These are phyloP conservation scores for Gymnobelideus leadbeateri DNA, from an alignment of 2,113 vertebrate genomes.

Conservation along the genomic window DNA sequence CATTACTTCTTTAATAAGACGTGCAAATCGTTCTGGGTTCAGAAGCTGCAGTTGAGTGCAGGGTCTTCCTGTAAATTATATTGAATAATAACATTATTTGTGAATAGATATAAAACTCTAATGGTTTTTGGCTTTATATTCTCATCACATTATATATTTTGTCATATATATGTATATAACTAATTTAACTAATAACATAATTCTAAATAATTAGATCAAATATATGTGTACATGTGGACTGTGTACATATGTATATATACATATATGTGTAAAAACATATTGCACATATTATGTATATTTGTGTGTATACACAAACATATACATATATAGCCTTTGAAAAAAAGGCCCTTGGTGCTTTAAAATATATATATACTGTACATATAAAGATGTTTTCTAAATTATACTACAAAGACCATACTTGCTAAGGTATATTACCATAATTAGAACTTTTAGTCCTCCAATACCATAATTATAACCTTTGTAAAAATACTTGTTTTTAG, in stretches of 20 bases:
- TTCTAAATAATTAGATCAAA: neutral
- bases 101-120: slow-evolving; percentile 25
- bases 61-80: slow-evolving; percentile 90
- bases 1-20: slow-evolving; percentile 95
- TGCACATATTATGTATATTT: neutral
- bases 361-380: slow-evolving; percentile 20
- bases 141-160: neutral
- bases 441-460: neutral
- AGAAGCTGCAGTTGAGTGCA: slow-evolving; percentile 96
- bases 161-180: neutral
- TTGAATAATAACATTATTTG: slow-evolving; percentile 61
- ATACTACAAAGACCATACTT: slow-evolving; percentile 1
- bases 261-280: neutral
- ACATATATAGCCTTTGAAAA: neutral
- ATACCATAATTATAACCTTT: too few species aligned
- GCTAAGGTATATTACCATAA: neutral
- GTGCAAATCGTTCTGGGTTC: slow-evolving; percentile 94
- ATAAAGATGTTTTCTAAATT: slow-evolving; percentile 37
- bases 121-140: neutral
- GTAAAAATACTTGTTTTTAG: neutral
- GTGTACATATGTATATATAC: neutral
- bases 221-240: neutral
- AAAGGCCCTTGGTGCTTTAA: slow-evolving; percentile 24
- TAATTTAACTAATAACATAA: neutral
- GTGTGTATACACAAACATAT: neutral